phyloP scores from a whole-genome alignment of 2,888 invertebrate species.

The Diarsia rubi region DNA sequence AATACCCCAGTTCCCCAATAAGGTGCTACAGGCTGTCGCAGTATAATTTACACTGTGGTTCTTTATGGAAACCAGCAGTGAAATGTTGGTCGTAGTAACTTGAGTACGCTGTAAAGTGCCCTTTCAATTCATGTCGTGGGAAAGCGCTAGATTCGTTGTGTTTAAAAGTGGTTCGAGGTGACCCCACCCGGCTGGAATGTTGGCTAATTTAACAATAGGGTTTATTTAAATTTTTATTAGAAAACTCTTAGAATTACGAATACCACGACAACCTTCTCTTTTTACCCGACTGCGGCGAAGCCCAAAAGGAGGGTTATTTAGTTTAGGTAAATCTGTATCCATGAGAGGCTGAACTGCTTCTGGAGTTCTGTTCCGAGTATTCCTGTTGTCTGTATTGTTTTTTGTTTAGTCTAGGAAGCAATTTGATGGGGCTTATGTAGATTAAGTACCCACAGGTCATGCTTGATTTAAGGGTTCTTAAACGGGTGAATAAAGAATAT shows the following conservation, averaged over 20 bases:
- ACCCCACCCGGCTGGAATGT: slow-evolving; percentile 50
- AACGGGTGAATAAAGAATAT: too few relatives aligned
- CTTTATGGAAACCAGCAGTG: slow-evolving; percentile 61
- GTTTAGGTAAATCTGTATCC: not conserved
- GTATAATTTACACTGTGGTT: slow-evolving; percentile 63
- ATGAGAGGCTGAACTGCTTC: not conserved
- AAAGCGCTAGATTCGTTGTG: slow-evolving; percentile 62
- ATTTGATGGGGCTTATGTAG: not conserved
- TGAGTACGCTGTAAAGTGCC: slow-evolving; percentile 70
- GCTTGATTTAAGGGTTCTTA: too few relatives aligned
- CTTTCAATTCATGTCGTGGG: slow-evolving; percentile 73
- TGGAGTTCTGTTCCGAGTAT: not conserved
- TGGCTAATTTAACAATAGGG: slow-evolving; percentile 13
- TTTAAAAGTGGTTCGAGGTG: slow-evolving; percentile 51
- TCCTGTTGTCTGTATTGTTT: too few relatives aligned
- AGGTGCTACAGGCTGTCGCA: slow-evolving; percentile 27
- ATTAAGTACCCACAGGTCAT: not conserved
- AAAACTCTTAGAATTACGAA: not conserved
- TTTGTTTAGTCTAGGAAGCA: not conserved
- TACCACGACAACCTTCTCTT: not conserved
- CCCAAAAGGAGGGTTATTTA: too few relatives aligned
- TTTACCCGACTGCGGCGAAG: too few relatives aligned
- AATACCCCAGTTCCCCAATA: slow-evolving; percentile 22
- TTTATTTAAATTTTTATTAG: not conserved
- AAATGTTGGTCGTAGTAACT: slow-evolving; percentile 70